phyloP scores from a whole-genome alignment of 2,113 vertebrate genomes.

The Colossoma macropomum region DNA sequence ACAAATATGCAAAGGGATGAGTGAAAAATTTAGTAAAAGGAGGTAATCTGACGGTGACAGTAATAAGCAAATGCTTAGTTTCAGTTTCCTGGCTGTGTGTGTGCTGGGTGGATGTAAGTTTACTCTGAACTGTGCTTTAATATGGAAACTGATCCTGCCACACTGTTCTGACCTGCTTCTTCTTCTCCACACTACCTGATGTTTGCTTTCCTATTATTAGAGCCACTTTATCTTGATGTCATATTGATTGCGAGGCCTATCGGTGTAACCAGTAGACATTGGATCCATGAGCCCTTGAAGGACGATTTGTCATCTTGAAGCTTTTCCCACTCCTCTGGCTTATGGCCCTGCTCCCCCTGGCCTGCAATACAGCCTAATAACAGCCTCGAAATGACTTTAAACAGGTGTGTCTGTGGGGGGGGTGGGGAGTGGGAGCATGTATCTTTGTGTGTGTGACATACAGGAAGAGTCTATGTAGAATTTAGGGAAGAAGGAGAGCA shows the following conservation, averaged over 20 bases:
- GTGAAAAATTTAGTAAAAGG: not conserved
- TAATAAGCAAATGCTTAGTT: not conserved
- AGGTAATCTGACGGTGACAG: not conserved
- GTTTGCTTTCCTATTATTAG: conserved; percentile 56
- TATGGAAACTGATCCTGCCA: conserved; percentile 19
- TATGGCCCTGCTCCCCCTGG: not conserved
- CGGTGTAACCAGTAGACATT: conserved; percentile 47
- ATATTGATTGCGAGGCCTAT: conserved; percentile 54
- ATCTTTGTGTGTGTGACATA: not conserved
- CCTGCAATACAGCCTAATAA: not conserved
- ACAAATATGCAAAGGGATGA: not conserved
- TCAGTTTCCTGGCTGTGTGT: conserved; percentile 6
- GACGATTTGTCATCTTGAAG: conserved; percentile 33
- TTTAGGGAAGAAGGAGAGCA: conserved; percentile 20
- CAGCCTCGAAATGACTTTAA: not conserved
- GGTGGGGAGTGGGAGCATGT: not conserved
- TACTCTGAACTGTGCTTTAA: conserved; percentile 12
- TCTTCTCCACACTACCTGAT: conserved; percentile 35
- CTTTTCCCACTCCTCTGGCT: conserved; percentile 7
- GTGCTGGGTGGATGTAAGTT: not conserved
- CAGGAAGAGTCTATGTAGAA: not conserved
- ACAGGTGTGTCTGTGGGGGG: conserved; percentile 1
- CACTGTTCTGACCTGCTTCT: conserved; percentile 41
- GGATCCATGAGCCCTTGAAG: conserved; percentile 37
- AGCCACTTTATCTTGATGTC: conserved; percentile 51